Conservation (phyloP, 2,888 invertebrate genomes). For the Teleiodes luculella region DNA sequence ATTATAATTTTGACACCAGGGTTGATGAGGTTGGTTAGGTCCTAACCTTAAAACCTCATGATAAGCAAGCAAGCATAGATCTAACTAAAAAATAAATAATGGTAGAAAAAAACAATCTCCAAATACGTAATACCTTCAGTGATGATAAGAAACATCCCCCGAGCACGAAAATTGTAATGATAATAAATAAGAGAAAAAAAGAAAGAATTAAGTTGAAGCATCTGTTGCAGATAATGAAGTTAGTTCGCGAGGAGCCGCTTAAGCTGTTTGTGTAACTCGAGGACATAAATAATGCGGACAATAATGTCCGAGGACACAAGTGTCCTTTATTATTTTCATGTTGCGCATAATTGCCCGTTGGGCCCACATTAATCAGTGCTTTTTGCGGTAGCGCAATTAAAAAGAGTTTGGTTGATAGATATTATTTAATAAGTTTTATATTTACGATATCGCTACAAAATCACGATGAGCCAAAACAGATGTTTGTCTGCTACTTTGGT, state of each 20-base stretch:
- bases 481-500: no score
- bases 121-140: no score
- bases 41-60: no score
- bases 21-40: no score
- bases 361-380: slow-evolving; percentile 45
- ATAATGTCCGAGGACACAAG: slow-evolving; percentile 34
- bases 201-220: neutral
- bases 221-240: slow-evolving; percentile 9
- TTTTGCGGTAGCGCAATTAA: neutral
- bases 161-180: neutral
- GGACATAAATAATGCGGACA: slow-evolving; percentile 33
- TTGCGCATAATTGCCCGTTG: slow-evolving; percentile 50
- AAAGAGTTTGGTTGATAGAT: no score
- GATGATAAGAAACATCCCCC: neutral
- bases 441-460: no score
- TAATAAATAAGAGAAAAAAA: neutral
- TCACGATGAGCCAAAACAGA: no score
- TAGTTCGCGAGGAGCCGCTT: neutral
- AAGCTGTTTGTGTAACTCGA: slow-evolving; percentile 10
- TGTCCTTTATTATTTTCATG: slow-evolving; percentile 56
- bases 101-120: no score
- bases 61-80: no score
- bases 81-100: no score
- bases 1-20: no score
- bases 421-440: no score